Base-by-base conservation (phyloP, 2,888 invertebrate species). In the Cantharis rufa region DNA sequence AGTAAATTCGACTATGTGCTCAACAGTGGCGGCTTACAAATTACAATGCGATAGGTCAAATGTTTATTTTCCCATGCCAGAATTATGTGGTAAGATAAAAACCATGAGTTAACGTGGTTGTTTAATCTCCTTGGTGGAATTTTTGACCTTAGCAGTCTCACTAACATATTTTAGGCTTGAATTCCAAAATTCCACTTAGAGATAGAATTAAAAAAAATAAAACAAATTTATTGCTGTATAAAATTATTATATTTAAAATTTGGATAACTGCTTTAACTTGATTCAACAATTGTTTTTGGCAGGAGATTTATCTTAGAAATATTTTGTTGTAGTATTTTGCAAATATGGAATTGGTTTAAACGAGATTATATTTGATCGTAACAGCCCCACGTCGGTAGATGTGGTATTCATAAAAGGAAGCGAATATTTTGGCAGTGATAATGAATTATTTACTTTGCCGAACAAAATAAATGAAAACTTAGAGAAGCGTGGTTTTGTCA, bases 391-490 rank as follows among this genome's bases (percentile, higher is more conserved):
- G 75, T 93, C 94, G 1, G 92, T 93, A 1, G 97, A 97, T 86
- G 90, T 96, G 0, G 94, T 97, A 24, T 94, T 97, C 85, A 92
- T 97, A 66, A 90, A 96, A 0, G 96, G 97, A 84, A 94, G 95
- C 1, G 93, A 93, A 79, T 89, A 90, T 7, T 96, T 96, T 85
- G 96, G 96, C 87, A 89, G 89, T 73, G 91, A 92, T 78, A 85
- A 94, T 0, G 88, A 90, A n/a, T 89, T 90, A 72, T 89, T 89
- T 74, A 92, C 92, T 81, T 93, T 92, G 81, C 90, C 95, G 64
- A 92, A 92, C 82, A 87, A 91, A 5, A 89, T 95, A 48, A 87
- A 94, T 0, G 89, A 89, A 24, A 91, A 91, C 2, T 87, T 95
- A 18, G 91, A 92, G 78, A 92, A 91, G 78, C 93, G 93, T 81